Base-by-base conservation (phyloP, 2,113 vertebrate species). In the Erpornis zantholeuca region DNA sequence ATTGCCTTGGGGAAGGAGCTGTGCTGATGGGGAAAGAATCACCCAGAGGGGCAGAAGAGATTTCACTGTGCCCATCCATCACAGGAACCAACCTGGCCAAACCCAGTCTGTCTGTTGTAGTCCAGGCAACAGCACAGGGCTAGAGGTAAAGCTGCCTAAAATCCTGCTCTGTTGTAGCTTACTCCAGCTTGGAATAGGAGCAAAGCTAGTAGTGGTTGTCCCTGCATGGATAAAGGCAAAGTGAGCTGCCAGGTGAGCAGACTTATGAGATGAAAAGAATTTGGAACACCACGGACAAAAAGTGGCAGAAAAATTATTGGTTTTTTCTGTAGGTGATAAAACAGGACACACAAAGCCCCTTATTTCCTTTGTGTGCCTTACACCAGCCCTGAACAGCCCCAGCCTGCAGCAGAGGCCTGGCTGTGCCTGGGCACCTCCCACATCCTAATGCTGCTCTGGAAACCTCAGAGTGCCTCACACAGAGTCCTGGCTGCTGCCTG, bases 391-490 rank as follows among this genome's bases (percentile, higher is more conserved):
- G 53, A 56, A 6, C 33, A 60, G 35, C 11, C 2, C 20, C 40
- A 47, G 11, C 11, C 45, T 64, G 59, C 53, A 73, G 18, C 29
- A 27, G 45, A 19, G 25, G 13, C 33, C 70, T 59, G 60, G 21
- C 65, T 75, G 47, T 56, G 20, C 66, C 47, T 50, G 33, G 7
- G 44, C 12, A 36, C 10, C 15, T 57, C n/a, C 25, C 50, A 69
- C 19, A 31, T 27, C 29, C 54, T 20, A 15, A 5, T 6, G 11
- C 18, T 27, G 5, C 18, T 16, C 28, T 82, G n/a, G 38, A 54
- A 61, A 24, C 29, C 36, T 12, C 4, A 0, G 10, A 36, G 68
- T 28, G n/a, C 47, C 50, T 59, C 3, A 1, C 3, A 2, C 6
- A 1, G 40, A 63, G 11, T 25, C 18, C 28, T 36, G 31, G 23